phyloP scores from a whole-genome alignment of 2,113 vertebrate species.

The Peromyscus maniculatus region DNA sequence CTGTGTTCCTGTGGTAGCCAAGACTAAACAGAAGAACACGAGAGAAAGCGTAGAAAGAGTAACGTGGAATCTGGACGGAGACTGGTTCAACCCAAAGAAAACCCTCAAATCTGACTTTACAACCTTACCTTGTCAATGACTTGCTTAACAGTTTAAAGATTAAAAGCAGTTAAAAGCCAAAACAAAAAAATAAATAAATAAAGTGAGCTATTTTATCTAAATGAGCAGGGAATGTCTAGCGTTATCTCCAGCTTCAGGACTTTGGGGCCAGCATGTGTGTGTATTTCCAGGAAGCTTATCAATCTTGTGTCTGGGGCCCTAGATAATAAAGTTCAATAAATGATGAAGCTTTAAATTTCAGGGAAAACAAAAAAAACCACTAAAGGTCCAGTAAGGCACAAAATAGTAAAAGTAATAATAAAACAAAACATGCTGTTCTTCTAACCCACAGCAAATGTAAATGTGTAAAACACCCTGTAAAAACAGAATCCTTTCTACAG shows the following conservation, averaged over 20 bases:
- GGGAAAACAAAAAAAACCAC: background rate
- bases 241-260: background rate
- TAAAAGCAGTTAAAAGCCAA: background rate
- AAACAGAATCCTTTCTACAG: constrained; percentile 56
- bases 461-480: background rate
- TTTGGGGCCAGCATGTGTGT: background rate
- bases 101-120: background rate
- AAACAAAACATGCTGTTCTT: constrained; percentile 30
- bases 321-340: constrained; percentile 38
- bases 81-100: background rate
- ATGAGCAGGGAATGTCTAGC: background rate
- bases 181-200: background rate
- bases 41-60: rapidly evolving
- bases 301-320: background rate
- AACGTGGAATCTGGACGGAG: too few species aligned
- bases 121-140: background rate
- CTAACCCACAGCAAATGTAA: background rate
- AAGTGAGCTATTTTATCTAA: constrained; percentile 54
- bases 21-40: background rate
- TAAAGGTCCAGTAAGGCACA: background rate
- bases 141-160: background rate
- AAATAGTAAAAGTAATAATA: constrained; percentile 22
- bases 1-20: background rate
- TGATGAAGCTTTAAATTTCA: background rate
- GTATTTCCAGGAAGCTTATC: constrained; percentile 64